Base-by-base conservation (phyloP, 2,113 vertebrate genomes). In the Ranitomeya imitator region DNA sequence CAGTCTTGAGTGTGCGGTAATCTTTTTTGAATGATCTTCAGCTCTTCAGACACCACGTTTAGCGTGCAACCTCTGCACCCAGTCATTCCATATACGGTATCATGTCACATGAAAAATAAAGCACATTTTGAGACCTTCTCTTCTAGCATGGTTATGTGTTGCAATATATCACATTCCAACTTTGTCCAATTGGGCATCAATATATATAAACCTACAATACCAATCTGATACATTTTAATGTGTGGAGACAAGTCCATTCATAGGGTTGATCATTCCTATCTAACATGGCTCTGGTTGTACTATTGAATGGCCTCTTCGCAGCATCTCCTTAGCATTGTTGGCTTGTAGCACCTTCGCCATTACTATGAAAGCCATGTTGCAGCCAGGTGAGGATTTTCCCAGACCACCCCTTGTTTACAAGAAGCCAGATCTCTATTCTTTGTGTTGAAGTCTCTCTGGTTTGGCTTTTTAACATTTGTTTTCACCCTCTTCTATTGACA, bases 381-480 rank as follows among this genome's bases (percentile, higher is more conserved):
- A 12, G 69, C 57, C 54, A 85, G 69, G 83, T 85, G 83, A 74
- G 23, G 83, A 31, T 85, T 85, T 85, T 85, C 83, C 83, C 83
- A 85, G 83, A 69, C 67, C 55, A 73, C 69, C 69, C 52, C 83
- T 85, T 76, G 83, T 85, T 76, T 73, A 74, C 69, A 74, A 74
- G 65, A 59, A 73, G 83, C 67, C 54, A 73, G 65, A 85, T 85
- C 83, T 55, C 83, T 60, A 37, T 85, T 54, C 83, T 52, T 74
- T 57, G n/a, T 45, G 55, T 54, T 23, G 26, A 57, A 59, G 52
- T n/a, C 15, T 45, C 23, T 60, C 52, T 59, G 2, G 8, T 15
- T 71, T 85, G 83, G 67, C 83, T 76, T 76, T 76, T 74, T 85
- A 85, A 85, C 83, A 76, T 85, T 74, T 85, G 51, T 85, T 74